Conservation (phyloP, 1,140 invertebrate species). For the Aphidius ervi region DNA sequence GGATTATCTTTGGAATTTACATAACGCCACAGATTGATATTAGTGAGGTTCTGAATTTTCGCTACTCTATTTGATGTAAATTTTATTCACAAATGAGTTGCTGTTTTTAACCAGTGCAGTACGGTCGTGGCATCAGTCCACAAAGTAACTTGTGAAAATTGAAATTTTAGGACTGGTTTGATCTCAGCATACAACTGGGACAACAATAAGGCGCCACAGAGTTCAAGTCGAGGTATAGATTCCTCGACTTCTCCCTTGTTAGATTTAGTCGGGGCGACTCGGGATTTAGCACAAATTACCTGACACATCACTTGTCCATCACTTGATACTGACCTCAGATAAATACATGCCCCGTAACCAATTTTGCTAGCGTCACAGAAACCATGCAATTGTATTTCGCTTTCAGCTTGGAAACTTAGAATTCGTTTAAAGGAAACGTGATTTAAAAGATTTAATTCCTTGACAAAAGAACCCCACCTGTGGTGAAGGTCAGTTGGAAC, state of each 20-base stretch:
- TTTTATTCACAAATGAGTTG: constrained; percentile 3
- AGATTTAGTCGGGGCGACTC: constrained; percentile 19
- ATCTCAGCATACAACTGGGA: too few species aligned
- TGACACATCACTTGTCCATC: neutral
- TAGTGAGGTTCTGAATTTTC: constrained; percentile 33
- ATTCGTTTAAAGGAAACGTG: constrained; percentile 21
- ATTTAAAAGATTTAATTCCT: constrained; percentile 22
- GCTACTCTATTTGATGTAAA: constrained; percentile 22
- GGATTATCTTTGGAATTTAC: constrained; percentile 30
- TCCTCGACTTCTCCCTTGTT: neutral
- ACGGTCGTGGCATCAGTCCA: constrained; percentile 29
- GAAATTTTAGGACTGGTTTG: too few species aligned
- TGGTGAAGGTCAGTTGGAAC: constrained; percentile 19
- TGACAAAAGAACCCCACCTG: constrained; percentile 13
- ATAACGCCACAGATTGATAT: constrained; percentile 31
- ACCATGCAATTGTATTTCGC: constrained; percentile 25
- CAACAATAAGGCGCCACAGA: too few species aligned
- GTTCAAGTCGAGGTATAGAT: too few species aligned
- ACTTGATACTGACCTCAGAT: neutral
- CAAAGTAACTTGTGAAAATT: constrained; percentile 1
- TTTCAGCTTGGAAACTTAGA: neutral
- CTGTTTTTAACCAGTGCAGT: constrained; percentile 23
- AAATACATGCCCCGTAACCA: constrained; percentile 19
- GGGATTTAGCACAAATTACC: constrained; percentile 14
- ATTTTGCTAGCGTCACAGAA: constrained; percentile 31